These are phyloP conservation scores for Podotricha telesiphe DNA, from an alignment of 2,888 invertebrate genomes.

Conservation along the genomic window DNA sequence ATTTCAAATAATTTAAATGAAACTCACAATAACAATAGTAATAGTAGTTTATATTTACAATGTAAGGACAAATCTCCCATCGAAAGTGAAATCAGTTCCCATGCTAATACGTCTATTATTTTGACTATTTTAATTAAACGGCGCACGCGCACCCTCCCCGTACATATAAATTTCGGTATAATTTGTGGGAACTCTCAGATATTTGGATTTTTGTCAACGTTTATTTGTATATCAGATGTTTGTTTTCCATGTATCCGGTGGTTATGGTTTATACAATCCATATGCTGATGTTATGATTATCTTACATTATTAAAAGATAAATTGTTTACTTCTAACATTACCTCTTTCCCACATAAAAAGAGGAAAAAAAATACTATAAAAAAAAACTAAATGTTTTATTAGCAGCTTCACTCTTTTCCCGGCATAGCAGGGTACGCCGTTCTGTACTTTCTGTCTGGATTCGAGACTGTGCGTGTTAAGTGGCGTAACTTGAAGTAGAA, in stretches of 20 bases:
- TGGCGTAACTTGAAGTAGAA: not conserved
- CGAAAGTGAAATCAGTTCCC: slow-evolving; percentile 60
- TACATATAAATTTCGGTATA: slow-evolving; percentile 65
- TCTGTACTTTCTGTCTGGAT: too few relatives aligned
- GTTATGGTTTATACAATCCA: slow-evolving; percentile 33
- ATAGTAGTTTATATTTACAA: slow-evolving; percentile 1
- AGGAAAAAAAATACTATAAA: not conserved
- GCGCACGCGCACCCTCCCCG: slow-evolving; percentile 59
- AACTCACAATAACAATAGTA: slow-evolving; percentile 1
- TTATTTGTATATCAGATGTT: slow-evolving; percentile 40
- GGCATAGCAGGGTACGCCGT: too few relatives aligned
- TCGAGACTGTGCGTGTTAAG: too few relatives aligned
- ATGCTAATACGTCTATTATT: slow-evolving; percentile 70
- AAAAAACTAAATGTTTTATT: too few relatives aligned
- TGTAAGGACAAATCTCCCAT: slow-evolving; percentile 10
- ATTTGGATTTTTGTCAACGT: slow-evolving; percentile 44
- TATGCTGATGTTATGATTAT: slow-evolving; percentile 26
- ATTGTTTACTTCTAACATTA: not conserved
- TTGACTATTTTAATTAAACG: slow-evolving; percentile 73
- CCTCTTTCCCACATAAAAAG: not conserved
- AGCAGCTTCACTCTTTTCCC: too few relatives aligned
- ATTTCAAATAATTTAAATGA: too few relatives aligned
- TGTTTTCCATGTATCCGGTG: slow-evolving; percentile 43
- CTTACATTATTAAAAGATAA: slow-evolving; percentile 17
- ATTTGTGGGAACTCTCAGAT: slow-evolving; percentile 74